Percentiles rank a stretch among this genome's conserved stretches.
Evolutionary conservation across 1,140 invertebrate species (phyloP).

Genomic region (Drosophila ambigua): DNA sequence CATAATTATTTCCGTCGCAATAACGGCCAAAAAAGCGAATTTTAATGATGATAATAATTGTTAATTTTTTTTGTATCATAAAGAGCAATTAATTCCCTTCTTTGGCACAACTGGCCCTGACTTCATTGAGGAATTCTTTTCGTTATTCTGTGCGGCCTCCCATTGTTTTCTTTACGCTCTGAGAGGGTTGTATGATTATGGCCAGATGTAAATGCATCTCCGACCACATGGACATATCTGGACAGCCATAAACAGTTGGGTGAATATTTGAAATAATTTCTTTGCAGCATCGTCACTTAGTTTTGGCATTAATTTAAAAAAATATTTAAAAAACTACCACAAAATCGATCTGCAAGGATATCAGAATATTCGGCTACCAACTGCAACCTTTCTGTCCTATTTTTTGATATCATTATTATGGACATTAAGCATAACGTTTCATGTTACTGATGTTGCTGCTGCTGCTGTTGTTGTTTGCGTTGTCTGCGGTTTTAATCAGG

Average conservation of each 20-base stretch:
- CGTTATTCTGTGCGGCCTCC: background rate
- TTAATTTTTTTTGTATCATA: constrained; percentile 68
- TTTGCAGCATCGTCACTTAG: too few relatives aligned
- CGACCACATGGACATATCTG: too few relatives aligned
- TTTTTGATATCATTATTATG: constrained; percentile 16
- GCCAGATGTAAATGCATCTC: too few relatives aligned
- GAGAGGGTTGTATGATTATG: background rate
- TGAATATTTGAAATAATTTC: too few relatives aligned
- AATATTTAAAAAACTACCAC: background rate
- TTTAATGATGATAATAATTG: constrained; percentile 68
- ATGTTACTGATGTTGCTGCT: constrained; percentile 28
- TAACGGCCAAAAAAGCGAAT: constrained; percentile 4
- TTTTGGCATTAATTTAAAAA: too few relatives aligned
- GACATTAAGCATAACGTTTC: constrained; percentile 37
- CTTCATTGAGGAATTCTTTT: constrained; percentile 2
- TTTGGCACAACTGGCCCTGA: background rate
- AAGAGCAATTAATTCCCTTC: constrained; percentile 57
- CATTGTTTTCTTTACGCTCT: constrained; percentile 8
- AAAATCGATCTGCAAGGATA: too few relatives aligned
- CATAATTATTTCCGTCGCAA: too few relatives aligned
- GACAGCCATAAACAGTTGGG: too few relatives aligned
- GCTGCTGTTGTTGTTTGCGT: constrained; percentile 51
- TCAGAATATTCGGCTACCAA: too few relatives aligned
- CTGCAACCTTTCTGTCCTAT: background rate
- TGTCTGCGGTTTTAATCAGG: constrained; percentile 71